Evolutionary conservation across 2,113 vertebrate species (phyloP).

Genomic region (Pelusios castaneus): DNA sequence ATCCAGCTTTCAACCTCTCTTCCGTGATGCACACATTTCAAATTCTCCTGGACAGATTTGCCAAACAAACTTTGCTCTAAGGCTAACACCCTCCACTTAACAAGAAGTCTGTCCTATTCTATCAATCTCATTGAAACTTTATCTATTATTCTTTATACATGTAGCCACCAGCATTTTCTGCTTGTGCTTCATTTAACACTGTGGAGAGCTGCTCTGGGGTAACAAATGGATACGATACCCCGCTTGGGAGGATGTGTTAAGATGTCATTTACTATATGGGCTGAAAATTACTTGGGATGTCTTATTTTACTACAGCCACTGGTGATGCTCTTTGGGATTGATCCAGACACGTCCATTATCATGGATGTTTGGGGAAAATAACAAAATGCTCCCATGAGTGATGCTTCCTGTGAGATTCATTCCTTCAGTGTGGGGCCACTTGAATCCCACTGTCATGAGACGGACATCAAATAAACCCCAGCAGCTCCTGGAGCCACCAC

Average conservation of each 20-base stretch:
- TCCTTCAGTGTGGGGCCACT: neutral
- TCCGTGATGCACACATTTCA: neutral
- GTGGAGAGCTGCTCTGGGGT: neutral
- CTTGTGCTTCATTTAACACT: neutral
- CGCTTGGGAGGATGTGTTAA: neutral
- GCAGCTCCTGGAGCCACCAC: neutral
- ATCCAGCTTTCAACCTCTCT: neutral
- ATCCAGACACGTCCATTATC: neutral
- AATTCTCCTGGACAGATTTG: neutral
- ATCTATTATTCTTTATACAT: neutral
- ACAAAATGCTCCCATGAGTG: neutral
- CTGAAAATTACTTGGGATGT: neutral
- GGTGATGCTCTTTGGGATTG: neutral
- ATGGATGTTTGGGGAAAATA: neutral
- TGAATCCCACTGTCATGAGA: neutral
- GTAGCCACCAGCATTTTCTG: conserved; percentile 3
- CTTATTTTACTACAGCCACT: neutral
- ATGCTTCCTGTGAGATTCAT: neutral
- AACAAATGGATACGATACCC: neutral
- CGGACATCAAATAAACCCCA: neutral
- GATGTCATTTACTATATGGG: neutral
- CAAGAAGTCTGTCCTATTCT: neutral
- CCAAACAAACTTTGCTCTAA: conserved; percentile 3
- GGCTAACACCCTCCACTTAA: neutral
- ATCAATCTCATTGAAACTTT: conserved; percentile 11